Evolutionary conservation across 37 sponge, comb jelly and placozoan species (phyloP), one percentile per base, ranked within the genome.

Genomic region (Corticium candelabrum): DNA sequence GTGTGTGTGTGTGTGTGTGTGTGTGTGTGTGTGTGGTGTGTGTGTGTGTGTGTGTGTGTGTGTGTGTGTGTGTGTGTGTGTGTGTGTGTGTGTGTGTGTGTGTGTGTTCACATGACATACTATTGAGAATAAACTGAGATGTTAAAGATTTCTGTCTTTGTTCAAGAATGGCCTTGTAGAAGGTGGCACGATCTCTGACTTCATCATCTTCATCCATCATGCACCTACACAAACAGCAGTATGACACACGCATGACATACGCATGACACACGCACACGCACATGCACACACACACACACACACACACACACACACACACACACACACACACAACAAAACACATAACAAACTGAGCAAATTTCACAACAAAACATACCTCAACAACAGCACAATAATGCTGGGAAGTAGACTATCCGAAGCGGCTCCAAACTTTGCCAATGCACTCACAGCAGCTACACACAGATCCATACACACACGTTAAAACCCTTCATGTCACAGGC

Each of bases 341-440:
- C 21, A 27, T 71, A 35, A 71, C 7, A 71, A n/a, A 5, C 36
- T 21, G 11, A 43, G 11, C 11, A 43, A 11, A 43, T 21, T 43
- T 43, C 56, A 43, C 11, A 43, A 21, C 5, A 11, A 5, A 43
- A 43, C 76, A 34, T 34, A 82, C 75, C 87, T 39, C 32, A 37
- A 74, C 50, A 83, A 37, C 40, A 83, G 76, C 0, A 83, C 79
- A 0, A 86, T 15, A 40, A 86, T 69, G 31, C 82, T 77, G 35
- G 78, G 80, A 33, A 70, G 38, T 30, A 94, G 87, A 15, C 82
- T 79, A 29, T 87, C 89, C 82, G 86, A 88, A 0, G 91, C 88
- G 0, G 95, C 95, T 39, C 95, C 95, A 84, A 94, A 94, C 79
- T 90, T 90, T 69, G 95, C 95, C 77, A 94, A 82, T 1, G 91